Evolutionary conservation across 2,888 invertebrate species (phyloP).

Genomic region (Athripsodes cinereus): DNA sequence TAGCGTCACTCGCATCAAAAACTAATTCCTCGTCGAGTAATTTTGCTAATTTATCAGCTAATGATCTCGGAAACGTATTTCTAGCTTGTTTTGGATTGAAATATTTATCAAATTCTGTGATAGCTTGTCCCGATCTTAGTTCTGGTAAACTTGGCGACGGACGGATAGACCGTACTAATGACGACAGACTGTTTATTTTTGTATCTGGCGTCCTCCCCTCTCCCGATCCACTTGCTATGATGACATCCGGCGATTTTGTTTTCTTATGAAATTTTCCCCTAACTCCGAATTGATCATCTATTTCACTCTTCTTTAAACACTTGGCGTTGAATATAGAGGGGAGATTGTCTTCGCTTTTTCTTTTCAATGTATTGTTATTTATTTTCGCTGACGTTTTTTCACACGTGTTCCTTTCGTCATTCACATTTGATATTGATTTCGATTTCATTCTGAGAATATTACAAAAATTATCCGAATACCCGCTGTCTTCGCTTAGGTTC

Average conservation of each 20-base stretch:
- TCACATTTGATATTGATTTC: constrained; percentile 42
- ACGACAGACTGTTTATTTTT: constrained; percentile 1
- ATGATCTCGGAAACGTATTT: constrained; percentile 24
- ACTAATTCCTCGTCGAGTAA: constrained; percentile 22
- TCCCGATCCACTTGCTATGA: constrained; percentile 32
- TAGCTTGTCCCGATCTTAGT: constrained; percentile 33
- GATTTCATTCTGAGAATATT: constrained; percentile 36
- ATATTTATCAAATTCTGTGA: constrained; percentile 32
- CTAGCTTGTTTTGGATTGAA: constrained; percentile 22
- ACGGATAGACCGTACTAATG: constrained; percentile 16
- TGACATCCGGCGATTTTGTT: constrained; percentile 30
- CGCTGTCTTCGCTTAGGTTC: constrained; percentile 76
- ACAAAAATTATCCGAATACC: constrained; percentile 57
- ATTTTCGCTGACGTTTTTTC: constrained; percentile 9
- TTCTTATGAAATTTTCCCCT: constrained; percentile 22
- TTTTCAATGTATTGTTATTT: constrained; percentile 32
- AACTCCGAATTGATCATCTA: constrained; percentile 27
- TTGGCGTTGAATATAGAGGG: constrained; percentile 26
- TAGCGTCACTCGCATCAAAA: constrained; percentile 25
- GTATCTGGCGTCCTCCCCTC: constrained; percentile 24
- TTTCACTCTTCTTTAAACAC: constrained; percentile 25
- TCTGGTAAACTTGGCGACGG: constrained; percentile 35
- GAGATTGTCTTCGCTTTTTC: constrained; percentile 23
- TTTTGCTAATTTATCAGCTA: constrained; percentile 23
- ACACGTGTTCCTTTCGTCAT: constrained; percentile 25